phyloP scores from a whole-genome alignment of 1,140 invertebrate genomes.

The Chionoecetes opilio region DNA sequence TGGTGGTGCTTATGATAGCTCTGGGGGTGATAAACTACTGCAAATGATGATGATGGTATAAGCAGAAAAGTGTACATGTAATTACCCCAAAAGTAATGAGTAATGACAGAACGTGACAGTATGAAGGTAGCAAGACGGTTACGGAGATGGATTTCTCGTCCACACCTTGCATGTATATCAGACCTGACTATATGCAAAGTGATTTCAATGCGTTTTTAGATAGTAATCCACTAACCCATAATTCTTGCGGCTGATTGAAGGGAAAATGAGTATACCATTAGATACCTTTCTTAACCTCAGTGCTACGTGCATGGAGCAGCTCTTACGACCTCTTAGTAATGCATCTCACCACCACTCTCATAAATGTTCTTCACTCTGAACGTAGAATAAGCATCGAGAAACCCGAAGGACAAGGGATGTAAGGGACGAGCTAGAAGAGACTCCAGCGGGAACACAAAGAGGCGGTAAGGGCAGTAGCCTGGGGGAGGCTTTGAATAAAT shows the following conservation, averaged over 20 bases:
- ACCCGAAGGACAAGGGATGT: background rate
- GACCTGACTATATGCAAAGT: background rate
- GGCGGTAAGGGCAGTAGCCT: background rate
- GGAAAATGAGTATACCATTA: no score
- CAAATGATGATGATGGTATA: slow-evolving; percentile 30
- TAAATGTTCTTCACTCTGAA: background rate
- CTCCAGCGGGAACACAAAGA: background rate
- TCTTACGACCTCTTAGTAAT: background rate
- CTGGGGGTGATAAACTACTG: slow-evolving; percentile 7
- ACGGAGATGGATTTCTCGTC: background rate
- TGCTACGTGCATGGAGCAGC: background rate
- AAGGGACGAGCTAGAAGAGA: background rate
- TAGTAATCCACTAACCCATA: background rate
- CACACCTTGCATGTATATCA: background rate
- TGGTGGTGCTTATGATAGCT: slow-evolving; percentile 9
- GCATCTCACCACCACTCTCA: background rate
- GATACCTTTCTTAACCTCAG: background rate
- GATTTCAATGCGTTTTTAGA: background rate
- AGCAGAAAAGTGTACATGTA: slow-evolving; percentile 7
- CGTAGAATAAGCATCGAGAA: background rate
- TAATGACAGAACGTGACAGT: slow-evolving; percentile 19
- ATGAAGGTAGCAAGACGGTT: slow-evolving; percentile 18
- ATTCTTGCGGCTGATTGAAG: no score
- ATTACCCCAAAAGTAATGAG: slow-evolving; percentile 7
- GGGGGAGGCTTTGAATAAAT: slow-evolving; percentile 18